Conservation (phyloP, 2,888 invertebrate genomes). For the Epistrophe eligans region DNA sequence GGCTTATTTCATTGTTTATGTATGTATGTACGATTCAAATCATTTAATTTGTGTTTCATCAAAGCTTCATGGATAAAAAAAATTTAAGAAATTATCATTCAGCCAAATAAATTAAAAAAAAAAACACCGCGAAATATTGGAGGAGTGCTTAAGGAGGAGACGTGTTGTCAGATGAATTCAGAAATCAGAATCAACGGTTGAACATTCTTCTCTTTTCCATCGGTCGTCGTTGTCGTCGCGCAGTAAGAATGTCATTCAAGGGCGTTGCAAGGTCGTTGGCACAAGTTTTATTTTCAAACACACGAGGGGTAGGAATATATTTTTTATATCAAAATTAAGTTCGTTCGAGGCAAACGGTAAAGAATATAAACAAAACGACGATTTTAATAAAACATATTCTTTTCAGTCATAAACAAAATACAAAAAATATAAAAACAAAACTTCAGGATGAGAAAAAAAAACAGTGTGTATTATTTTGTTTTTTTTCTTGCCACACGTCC, state of each 20-base stretch:
- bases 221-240: conserved; percentile 79
- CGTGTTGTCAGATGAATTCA: conserved; percentile 64
- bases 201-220: conserved; percentile 74
- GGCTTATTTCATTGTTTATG: neutral
- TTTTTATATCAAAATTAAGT: conserved; percentile 34
- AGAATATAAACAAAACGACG: conserved; percentile 35
- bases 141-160: conserved; percentile 48
- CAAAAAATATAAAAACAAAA: neutral
- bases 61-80: neutral
- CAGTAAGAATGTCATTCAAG: conserved; percentile 84
- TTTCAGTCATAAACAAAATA: conserved; percentile 20
- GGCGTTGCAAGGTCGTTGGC: conserved; percentile 83
- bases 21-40: conserved; percentile 3
- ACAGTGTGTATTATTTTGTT: conserved; percentile 8
- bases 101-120: conserved; percentile 32
- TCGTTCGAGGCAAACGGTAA: conserved; percentile 33
- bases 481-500: neutral
- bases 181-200: conserved; percentile 64
- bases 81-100: neutral
- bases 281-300: conserved; percentile 74
- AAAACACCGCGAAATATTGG: conserved; percentile 61
- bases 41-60: neutral
- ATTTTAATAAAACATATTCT: conserved; percentile 9
- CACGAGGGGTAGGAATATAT: conserved; percentile 51
- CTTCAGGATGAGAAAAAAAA: neutral